Conservation (phyloP, 2,113 vertebrate species). For the Pseudopodoces humilis region DNA sequence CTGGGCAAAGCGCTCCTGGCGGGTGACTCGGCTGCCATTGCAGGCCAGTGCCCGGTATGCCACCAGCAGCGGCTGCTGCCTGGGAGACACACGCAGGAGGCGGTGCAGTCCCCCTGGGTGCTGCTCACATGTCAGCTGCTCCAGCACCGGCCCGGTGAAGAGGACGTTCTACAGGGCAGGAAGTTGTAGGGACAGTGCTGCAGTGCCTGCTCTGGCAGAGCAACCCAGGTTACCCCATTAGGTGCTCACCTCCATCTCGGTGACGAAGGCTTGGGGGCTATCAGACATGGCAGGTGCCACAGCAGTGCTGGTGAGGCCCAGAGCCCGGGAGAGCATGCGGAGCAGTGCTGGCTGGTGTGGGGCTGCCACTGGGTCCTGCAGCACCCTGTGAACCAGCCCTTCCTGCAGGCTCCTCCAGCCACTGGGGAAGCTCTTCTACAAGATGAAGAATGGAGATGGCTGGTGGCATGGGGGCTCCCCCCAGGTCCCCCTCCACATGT, state of each 20-base stretch:
- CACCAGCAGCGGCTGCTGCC: constrained; percentile 69
- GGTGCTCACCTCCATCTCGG: constrained; percentile 79
- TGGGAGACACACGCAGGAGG: constrained; percentile 74
- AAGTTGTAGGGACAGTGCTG: fast-evolving
- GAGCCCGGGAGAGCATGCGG: constrained; percentile 74
- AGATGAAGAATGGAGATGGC: not conserved
- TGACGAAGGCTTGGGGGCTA: constrained; percentile 67
- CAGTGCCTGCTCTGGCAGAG: not conserved
- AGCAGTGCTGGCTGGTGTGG: constrained; percentile 64
- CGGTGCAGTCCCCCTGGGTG: constrained; percentile 66
- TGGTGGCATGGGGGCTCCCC: fast-evolving
- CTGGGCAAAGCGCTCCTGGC: constrained; percentile 76
- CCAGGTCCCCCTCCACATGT: not conserved
- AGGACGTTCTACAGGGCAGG: constrained; percentile 73
- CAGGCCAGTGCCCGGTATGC: constrained; percentile 75
- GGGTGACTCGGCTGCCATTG: constrained; percentile 58
- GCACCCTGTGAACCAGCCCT: constrained; percentile 72
- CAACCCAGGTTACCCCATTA: fast-evolving
- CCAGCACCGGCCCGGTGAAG: constrained; percentile 79
- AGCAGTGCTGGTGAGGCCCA: constrained; percentile 48
- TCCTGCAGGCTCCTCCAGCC: constrained; percentile 57
- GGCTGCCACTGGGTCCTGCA: constrained; percentile 64
- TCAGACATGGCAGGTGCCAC: constrained; percentile 14
- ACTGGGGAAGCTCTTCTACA: constrained; percentile 67
- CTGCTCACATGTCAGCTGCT: constrained; percentile 82